Percentiles rank a stretch among this genome's conserved stretches.
Conservation (phyloP, 1,140 invertebrate species). For the Zaprionus davidi region DNA sequence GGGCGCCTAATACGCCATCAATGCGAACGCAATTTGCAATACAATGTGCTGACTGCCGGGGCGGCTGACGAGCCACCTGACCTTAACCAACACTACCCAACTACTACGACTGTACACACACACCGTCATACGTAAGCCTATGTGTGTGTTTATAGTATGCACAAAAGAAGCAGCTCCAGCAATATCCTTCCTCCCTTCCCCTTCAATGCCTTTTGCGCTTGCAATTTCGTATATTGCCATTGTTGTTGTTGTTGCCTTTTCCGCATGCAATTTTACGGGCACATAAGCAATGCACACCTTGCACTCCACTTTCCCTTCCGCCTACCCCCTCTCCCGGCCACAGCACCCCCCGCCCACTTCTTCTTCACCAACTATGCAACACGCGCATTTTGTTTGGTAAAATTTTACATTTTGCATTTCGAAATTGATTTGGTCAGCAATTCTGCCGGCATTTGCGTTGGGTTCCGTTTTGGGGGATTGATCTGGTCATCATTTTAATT, state of each 20-base stretch:
- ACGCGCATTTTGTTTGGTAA: conserved; percentile 40
- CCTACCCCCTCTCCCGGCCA: not conserved
- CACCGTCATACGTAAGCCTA: not conserved
- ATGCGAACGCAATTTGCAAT: conserved; percentile 28
- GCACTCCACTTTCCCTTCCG: not conserved
- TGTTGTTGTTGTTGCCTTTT: conserved; percentile 57
- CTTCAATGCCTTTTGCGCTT: conserved; percentile 34
- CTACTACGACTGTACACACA: not conserved
- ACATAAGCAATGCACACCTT: conserved; percentile 51
- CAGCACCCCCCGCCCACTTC: not conserved
- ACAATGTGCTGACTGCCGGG: conserved; percentile 24
- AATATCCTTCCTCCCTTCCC: conserved; percentile 6
- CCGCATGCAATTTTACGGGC: conserved; percentile 66
- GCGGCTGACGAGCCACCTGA: not conserved
- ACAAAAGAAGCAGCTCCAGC: conserved; percentile 14
- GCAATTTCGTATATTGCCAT: conserved; percentile 21
- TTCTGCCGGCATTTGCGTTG: conserved; percentile 37
- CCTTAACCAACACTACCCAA: not conserved
- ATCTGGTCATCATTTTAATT: conserved; percentile 68
- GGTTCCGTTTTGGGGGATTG: conserved; percentile 9
- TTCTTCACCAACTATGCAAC: conserved; percentile 11
- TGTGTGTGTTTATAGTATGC: not conserved
- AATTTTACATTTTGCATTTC: conserved; percentile 57
- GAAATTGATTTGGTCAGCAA: conserved; percentile 71
- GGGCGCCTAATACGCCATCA: conserved; percentile 27